These are phyloP conservation scores for Mellivora capensis DNA, from an alignment of 2,113 vertebrate genomes.

Conservation along the genomic window DNA sequence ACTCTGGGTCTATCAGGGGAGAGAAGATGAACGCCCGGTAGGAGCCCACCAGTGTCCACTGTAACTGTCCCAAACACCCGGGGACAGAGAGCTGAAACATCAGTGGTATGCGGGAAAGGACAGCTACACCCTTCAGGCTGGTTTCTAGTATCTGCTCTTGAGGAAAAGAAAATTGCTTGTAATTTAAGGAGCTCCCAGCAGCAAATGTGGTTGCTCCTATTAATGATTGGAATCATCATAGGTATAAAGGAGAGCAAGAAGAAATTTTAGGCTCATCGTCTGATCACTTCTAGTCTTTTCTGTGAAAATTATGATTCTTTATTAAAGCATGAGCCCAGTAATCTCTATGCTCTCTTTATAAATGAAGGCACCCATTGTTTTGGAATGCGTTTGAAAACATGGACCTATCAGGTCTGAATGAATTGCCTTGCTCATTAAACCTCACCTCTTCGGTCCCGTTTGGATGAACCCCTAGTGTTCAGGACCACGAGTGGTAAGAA, in stretches of 20 bases:
- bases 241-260: neutral
- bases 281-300: neutral
- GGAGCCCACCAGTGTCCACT: neutral
- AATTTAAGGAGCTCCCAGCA: neutral
- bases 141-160: neutral
- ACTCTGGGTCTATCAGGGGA: neutral
- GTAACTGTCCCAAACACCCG: neutral
- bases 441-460: neutral
- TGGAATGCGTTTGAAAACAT: neutral
- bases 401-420: neutral
- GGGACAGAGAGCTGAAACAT: neutral
- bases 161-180: neutral
- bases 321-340: neutral
- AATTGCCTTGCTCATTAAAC: neutral
- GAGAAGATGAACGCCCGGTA: neutral
- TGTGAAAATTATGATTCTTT: slow-evolving; percentile 37
- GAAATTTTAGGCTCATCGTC: neutral
- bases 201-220: neutral
- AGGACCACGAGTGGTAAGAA: neutral
- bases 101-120: neutral
- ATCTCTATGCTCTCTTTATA: neutral
- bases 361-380: neutral
- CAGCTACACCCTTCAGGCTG: neutral
- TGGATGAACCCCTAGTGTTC: neutral
- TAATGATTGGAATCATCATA: neutral